Base-by-base conservation (phyloP, 1,140 invertebrate species). In the Brachionus angularis region DNA sequence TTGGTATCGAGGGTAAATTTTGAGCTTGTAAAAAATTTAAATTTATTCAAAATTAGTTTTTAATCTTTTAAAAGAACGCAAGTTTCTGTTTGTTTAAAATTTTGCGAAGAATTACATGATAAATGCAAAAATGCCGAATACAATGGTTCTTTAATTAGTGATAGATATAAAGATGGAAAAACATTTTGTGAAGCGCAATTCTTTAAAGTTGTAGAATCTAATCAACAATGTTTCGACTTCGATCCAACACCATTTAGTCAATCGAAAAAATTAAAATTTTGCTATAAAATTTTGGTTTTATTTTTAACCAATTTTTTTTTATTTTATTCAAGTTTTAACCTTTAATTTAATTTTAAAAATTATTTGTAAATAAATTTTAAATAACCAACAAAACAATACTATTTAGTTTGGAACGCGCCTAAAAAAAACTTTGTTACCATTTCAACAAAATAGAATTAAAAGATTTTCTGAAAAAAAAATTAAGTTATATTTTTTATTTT, bases 121-220 rank as follows among this genome's bases (percentile, higher is more conserved):
- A 73, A 78, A 25, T 83, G 81, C 62, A 75, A 74, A 47, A 74
- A 64, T 52, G 80, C 81, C 16, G 73, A 73, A 21, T 79, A 77
- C 72, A 74, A 76, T 31, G 78, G 77, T n/a, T 75, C 46, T 12
- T 74, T 64, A 44, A 74, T 82, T 64, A 79, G 81, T 80, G 75
- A 76, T 74, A 67, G 47, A 12, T 81, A 80, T 55, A 71, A 71
- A 21, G 77, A 77, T 71, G 79, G 79, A 12, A 73, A 75, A 52
- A 73, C 76, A 21, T 81, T 82, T 73, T 82, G 81, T 73, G 74
- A 77, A 47, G 78, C 78, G 21, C 79, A 82, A 72, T 77, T 77
- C 69, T 81, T 81, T 73, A 74, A 77, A 34, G 78, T 81, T 0
- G 74, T 78, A 7, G 75, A 78, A 31, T 75, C 76, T 5, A 76